Conservation (phyloP, 2,888 invertebrate species). For the Stenichneumon culpator region DNA sequence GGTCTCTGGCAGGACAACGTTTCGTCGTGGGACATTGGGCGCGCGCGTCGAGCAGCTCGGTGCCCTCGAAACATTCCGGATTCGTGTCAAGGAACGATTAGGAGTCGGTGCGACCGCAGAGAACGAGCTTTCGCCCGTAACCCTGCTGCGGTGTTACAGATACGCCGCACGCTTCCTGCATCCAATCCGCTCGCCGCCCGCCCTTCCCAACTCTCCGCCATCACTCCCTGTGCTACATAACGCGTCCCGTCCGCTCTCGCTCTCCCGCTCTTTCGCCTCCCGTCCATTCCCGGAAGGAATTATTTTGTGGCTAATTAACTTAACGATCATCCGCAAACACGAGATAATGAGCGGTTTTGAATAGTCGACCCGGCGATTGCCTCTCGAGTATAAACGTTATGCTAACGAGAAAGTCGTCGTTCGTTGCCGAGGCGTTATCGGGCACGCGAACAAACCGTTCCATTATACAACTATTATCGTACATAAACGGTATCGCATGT, state of each 20-base stretch:
- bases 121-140: slow-evolving; percentile 49
- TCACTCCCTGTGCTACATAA: neutral
- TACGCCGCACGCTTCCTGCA: slow-evolving; percentile 57
- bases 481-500: neutral
- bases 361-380: slow-evolving; percentile 49
- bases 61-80: slow-evolving; percentile 65
- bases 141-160: slow-evolving; percentile 51
- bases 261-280: slow-evolving; percentile 5
- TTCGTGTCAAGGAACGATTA: slow-evolving; percentile 71
- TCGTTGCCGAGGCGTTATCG: slow-evolving; percentile 28
- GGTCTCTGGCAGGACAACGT: slow-evolving; percentile 62
- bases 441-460: slow-evolving; percentile 41
- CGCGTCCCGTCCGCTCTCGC: neutral
- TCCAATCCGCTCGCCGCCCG: neutral
- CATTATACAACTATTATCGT: slow-evolving; percentile 45
- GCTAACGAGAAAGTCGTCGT: slow-evolving; percentile 39
- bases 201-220: neutral
- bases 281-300: slow-evolving; percentile 64
- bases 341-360: slow-evolving; percentile 59
- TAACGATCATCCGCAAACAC: slow-evolving; percentile 47
- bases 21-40: slow-evolving; percentile 49
- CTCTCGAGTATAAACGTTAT: slow-evolving; percentile 38
- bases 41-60: slow-evolving; percentile 13
- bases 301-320: slow-evolving; percentile 68
- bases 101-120: slow-evolving; percentile 59